These are phyloP conservation scores for Gordius sp. DNA, from an alignment of 2,888 invertebrate species.

Conservation along the genomic window DNA sequence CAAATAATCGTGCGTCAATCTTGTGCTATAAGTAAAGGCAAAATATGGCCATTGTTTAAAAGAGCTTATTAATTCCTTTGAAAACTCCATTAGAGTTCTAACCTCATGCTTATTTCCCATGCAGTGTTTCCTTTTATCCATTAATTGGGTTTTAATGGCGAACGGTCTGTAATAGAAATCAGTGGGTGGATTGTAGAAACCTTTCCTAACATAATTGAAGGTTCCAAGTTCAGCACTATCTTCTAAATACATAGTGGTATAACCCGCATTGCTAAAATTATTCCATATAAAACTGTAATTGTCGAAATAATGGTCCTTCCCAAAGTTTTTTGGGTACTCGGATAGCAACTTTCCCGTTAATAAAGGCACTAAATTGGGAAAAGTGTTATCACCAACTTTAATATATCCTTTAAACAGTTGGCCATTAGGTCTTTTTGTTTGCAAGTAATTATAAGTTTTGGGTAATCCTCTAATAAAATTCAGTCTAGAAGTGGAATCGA, in stretches of 20 bases:
- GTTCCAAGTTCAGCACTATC: neutral
- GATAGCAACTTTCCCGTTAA: neutral
- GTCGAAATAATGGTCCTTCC: constrained; percentile 1
- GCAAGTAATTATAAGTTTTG: neutral
- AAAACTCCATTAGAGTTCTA: constrained; percentile 21
- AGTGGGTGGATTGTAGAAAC: constrained; percentile 26
- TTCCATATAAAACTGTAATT: neutral
- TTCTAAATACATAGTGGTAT: neutral
- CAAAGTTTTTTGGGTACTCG: neutral
- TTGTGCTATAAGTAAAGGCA: constrained; percentile 28
- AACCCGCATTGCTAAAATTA: neutral
- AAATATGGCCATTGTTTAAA: constrained; percentile 27
- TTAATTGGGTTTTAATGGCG: constrained; percentile 19
- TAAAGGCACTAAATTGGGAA: neutral
- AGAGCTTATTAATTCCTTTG: constrained; percentile 24
- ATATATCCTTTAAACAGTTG: neutral
- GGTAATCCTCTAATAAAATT: neutral
- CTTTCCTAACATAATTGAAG: constrained; percentile 19
- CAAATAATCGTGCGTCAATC: constrained; percentile 26
- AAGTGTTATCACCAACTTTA: neutral
- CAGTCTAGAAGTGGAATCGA: neutral
- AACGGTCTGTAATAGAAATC: constrained; percentile 28
- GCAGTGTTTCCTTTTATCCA: neutral
- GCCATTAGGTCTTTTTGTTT: neutral
- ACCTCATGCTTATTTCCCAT: neutral